Evolutionary conservation across 2,113 vertebrate genomes (phyloP).

Genomic region (Pseudorasbora parva): DNA sequence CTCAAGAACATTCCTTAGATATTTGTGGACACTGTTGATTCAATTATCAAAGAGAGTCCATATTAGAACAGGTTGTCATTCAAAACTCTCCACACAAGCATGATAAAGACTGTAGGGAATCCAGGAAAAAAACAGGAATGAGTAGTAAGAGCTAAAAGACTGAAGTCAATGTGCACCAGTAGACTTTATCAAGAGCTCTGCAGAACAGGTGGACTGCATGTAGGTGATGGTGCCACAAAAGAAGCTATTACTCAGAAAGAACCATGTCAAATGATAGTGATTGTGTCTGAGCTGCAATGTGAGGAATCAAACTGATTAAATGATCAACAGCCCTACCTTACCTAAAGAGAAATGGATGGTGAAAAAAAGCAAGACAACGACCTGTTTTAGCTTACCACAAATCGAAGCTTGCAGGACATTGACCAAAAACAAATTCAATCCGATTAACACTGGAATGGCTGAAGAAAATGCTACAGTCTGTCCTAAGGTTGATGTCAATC

Average conservation of each 20-base stretch:
- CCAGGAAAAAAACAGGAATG: neutral
- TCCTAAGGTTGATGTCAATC: neutral
- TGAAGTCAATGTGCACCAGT: neutral
- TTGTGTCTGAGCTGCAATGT: neutral
- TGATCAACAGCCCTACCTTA: neutral
- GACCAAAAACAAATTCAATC: neutral
- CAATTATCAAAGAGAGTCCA: neutral
- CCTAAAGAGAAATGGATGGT: no score
- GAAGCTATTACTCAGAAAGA: neutral
- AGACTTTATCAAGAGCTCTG: neutral
- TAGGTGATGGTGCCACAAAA: neutral
- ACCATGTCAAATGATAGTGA: neutral
- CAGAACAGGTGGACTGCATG: neutral
- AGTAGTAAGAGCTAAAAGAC: neutral
- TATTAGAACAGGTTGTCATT: neutral
- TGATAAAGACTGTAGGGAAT: neutral
- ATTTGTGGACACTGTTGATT: neutral
- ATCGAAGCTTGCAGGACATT: neutral
- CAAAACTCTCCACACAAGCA: neutral
- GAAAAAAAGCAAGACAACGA: no score
- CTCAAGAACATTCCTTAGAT: neutral
- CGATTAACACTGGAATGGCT: neutral
- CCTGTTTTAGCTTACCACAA: neutral
- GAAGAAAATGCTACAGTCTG: neutral
- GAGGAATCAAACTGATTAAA: neutral